These are phyloP conservation scores for Cephus spinipes DNA, from an alignment of 2,888 invertebrate species.

Conservation along the genomic window DNA sequence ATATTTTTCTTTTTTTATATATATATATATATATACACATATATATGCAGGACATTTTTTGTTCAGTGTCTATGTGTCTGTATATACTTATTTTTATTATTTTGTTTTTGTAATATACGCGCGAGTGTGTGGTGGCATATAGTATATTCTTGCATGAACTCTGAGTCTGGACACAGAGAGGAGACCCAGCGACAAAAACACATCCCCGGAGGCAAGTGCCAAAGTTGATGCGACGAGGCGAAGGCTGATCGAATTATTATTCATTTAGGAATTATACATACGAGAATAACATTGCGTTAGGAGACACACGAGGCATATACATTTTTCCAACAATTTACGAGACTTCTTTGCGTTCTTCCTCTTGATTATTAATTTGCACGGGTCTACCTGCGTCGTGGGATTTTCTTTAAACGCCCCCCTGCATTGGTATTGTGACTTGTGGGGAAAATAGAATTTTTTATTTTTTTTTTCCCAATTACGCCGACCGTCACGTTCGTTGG, in stretches of 20 bases:
- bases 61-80: constrained; percentile 3
- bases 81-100: constrained; percentile 20
- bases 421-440: too few species aligned
- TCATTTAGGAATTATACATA: constrained; percentile 17
- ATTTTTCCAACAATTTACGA: too few species aligned
- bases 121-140: constrained; percentile 20
- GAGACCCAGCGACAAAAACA: constrained; percentile 40
- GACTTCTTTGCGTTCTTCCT: too few species aligned
- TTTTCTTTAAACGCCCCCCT: too few species aligned
- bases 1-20: background rate
- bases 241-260: constrained; percentile 26
- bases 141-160: constrained; percentile 54
- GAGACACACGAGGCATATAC: too few species aligned
- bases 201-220: constrained; percentile 33
- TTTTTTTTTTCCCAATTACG: constrained; percentile 3
- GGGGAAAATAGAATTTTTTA: constrained; percentile 16
- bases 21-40: too few species aligned
- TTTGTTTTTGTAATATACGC: constrained; percentile 6
- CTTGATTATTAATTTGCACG: too few species aligned
- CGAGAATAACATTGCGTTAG: too few species aligned
- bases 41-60: constrained; percentile 1
- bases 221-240: constrained; percentile 21
- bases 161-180: constrained; percentile 62
- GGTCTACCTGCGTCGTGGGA: too few species aligned
- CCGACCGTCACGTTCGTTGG: background rate